Evolutionary conservation across 2,113 vertebrate species (phyloP).

Genomic region (Nanorana parkeri): DNA sequence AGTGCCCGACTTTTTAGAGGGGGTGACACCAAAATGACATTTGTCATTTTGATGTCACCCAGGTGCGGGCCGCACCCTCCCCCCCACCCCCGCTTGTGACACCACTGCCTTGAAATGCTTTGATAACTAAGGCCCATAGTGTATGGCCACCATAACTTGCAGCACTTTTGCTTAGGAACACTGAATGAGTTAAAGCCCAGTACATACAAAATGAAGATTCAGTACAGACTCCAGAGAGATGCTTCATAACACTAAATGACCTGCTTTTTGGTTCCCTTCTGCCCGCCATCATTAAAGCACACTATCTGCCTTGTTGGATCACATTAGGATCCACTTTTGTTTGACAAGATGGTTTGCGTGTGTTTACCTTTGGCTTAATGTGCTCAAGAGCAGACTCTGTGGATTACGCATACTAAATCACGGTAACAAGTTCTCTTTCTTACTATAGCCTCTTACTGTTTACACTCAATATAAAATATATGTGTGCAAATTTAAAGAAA

Average conservation of each 20-base stretch:
- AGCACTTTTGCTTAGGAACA: too few relatives aligned
- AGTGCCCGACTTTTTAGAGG: too few relatives aligned
- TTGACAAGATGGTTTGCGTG: constrained; percentile 44
- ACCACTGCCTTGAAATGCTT: too few relatives aligned
- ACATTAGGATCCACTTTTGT: constrained; percentile 33
- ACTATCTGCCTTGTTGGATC: constrained; percentile 50
- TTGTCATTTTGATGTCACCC: too few relatives aligned
- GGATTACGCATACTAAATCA: constrained; percentile 16
- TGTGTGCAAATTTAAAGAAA: background rate
- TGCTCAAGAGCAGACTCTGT: constrained; percentile 15
- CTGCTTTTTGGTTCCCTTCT: background rate
- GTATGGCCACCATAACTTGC: too few relatives aligned
- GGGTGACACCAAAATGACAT: too few relatives aligned
- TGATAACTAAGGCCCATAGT: too few relatives aligned
- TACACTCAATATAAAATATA: constrained; percentile 24
- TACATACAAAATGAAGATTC: background rate
- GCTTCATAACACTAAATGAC: background rate
- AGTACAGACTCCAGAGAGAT: background rate
- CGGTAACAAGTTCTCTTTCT: background rate
- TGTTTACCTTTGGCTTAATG: background rate
- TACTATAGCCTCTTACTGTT: constrained; percentile 12
- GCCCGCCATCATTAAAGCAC: background rate
- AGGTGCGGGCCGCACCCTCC: too few relatives aligned
- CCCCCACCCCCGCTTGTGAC: too few relatives aligned
- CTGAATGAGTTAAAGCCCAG: background rate